Conservation (phyloP, 1,140 invertebrate species). For the Sweltsa coloradensis region DNA sequence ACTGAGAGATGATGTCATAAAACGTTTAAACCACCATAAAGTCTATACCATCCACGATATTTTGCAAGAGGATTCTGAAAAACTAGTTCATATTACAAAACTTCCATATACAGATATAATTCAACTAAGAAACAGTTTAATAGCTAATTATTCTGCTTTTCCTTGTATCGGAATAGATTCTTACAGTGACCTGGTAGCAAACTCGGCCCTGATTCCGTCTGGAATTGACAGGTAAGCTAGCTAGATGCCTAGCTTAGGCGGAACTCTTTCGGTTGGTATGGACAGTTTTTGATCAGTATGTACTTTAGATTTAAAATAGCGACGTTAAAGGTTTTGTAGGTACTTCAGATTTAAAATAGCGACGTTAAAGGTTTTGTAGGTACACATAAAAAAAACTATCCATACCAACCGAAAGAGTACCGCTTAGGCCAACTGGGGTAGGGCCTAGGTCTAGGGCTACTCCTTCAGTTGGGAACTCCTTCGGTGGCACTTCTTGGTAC, state of each 20-base stretch:
- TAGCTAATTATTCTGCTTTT: conserved; percentile 26
- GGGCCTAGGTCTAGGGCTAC: no score
- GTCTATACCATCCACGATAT: conserved; percentile 45
- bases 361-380: background rate
- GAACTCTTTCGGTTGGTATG: conserved; percentile 1
- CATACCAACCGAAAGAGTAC: background rate
- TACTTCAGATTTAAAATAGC: background rate
- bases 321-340: conserved; percentile 9
- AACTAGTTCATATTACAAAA: conserved; percentile 27
- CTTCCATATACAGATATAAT: conserved; percentile 34
- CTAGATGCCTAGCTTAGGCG: background rate
- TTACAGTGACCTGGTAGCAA: conserved; percentile 24
- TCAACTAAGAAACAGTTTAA: conserved; percentile 28
- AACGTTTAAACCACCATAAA: conserved; percentile 34
- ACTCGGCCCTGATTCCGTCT: conserved; percentile 28
- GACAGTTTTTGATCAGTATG: background rate
- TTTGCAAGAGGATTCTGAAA: conserved; percentile 35
- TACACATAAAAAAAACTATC: background rate
- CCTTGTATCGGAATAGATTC: conserved; percentile 23
- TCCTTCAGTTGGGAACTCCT: no score
- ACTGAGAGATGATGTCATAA: conserved; percentile 32
- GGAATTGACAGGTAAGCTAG: conserved; percentile 30
- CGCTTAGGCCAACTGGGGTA: no score
- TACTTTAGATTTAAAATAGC: conserved; percentile 5
- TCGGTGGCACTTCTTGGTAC: no score